A percentile compares a stretch with the other conserved stretches of the same genome.
These are phyloP conservation scores for Rhinichthys klamathensis DNA, from an alignment of 2,113 vertebrate species.

Conservation along the genomic window DNA sequence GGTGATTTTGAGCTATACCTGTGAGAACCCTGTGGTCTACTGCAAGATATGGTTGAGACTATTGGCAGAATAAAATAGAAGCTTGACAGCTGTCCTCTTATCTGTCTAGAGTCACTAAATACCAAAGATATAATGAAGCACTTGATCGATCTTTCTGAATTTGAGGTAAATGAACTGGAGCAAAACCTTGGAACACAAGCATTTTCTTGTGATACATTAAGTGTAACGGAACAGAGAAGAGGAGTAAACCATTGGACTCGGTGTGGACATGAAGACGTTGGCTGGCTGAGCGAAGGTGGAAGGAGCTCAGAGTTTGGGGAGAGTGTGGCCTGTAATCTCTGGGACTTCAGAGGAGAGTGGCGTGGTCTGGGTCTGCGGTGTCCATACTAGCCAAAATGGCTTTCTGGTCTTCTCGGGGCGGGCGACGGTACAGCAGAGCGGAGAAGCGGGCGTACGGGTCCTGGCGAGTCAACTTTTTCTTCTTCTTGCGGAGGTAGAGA, in stretches of 20 bases:
- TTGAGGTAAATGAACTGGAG: slow-evolving; percentile 72
- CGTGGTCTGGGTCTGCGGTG: slow-evolving; percentile 88
- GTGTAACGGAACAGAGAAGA: slow-evolving; percentile 7
- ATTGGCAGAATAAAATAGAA: slow-evolving; percentile 62
- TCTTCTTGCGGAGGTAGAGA: slow-evolving; percentile 99
- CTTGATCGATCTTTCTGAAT: slow-evolving; percentile 37
- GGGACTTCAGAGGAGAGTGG: slow-evolving; percentile 81
- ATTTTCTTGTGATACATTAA: slow-evolving; percentile 27
- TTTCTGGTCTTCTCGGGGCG: slow-evolving; percentile 90
- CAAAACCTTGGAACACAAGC: slow-evolving; percentile 68
- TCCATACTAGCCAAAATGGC: slow-evolving; percentile 96
- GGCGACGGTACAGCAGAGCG: slow-evolving; percentile 88
- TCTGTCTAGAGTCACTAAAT: slow-evolving; percentile 63
- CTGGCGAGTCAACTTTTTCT: slow-evolving; percentile 88
- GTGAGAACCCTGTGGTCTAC: slow-evolving; percentile 64
- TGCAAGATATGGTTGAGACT: slow-evolving; percentile 63
- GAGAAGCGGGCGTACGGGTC: slow-evolving; percentile 95
- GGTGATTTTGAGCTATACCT: slow-evolving; percentile 76
- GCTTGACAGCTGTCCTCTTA: slow-evolving; percentile 38
- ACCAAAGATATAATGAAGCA: too few species aligned
- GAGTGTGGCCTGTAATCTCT: slow-evolving; percentile 53
- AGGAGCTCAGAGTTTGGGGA: slow-evolving; percentile 55
- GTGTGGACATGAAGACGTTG: slow-evolving; percentile 44
- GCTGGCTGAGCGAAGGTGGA: slow-evolving; percentile 64
- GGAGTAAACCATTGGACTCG: slow-evolving; percentile 34